Conservation (phyloP, 2,888 invertebrate species). For the Phyto melanocephala region DNA sequence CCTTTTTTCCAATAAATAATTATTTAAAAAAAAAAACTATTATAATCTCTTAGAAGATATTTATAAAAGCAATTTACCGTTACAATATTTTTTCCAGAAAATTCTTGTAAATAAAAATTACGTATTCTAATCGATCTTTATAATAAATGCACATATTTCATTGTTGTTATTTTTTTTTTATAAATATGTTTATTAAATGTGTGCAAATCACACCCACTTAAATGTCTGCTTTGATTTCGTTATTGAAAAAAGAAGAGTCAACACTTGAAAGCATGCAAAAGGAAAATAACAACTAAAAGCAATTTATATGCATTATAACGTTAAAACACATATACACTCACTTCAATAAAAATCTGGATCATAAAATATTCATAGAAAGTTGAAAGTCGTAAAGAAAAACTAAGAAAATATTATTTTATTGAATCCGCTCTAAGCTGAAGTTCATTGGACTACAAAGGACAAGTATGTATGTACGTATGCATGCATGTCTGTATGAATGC, state of each 20-base stretch:
- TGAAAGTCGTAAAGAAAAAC: background rate
- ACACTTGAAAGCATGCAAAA: background rate
- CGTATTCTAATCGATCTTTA: too few relatives aligned
- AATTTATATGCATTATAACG: background rate
- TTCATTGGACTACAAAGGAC: background rate
- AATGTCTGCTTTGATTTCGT: background rate
- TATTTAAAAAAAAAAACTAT: too few relatives aligned
- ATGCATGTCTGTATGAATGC: too few relatives aligned
- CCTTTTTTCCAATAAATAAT: too few relatives aligned
- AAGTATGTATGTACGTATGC: background rate
- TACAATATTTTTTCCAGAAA: too few relatives aligned
- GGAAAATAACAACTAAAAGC: background rate
- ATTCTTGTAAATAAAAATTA: too few relatives aligned
- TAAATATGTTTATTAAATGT: too few relatives aligned
- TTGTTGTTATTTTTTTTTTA: too few relatives aligned
- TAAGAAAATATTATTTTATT: conserved; percentile 7
- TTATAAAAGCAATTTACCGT: too few relatives aligned
- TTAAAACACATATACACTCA: background rate
- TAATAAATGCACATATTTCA: too few relatives aligned
- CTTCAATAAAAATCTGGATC: background rate
- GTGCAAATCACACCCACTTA: background rate
- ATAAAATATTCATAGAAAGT: background rate
- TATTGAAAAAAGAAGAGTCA: background rate
- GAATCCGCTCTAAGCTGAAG: background rate
- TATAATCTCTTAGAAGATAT: too few relatives aligned